Evolutionary conservation across 2,888 invertebrate genomes (phyloP).

Genomic region (Melanostoma mellinum): DNA sequence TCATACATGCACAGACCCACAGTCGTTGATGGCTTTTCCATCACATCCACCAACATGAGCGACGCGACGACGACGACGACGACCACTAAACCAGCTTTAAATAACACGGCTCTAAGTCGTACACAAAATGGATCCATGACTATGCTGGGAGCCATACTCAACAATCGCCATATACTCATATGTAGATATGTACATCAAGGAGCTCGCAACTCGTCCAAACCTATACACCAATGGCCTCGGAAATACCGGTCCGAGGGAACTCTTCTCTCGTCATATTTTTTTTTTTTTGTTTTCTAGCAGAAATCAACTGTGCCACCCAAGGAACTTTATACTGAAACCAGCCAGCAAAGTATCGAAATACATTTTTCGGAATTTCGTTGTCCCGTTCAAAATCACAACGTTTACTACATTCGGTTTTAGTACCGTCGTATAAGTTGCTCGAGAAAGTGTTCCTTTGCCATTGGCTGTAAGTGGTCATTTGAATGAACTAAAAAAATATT

Average conservation of each 20-base stretch:
- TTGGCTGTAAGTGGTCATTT: conserved; percentile 45
- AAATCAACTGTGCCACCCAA: conserved; percentile 55
- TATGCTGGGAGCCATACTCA: neutral
- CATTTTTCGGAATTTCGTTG: conserved; percentile 58
- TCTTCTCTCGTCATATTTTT: conserved; percentile 6
- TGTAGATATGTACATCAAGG: conserved; percentile 17
- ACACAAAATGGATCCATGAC: conserved; percentile 37
- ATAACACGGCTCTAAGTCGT: conserved; percentile 33
- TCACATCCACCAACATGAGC: conserved; percentile 15
- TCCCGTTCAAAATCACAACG: conserved; percentile 67
- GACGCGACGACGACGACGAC: neutral
- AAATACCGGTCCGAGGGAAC: conserved; percentile 23
- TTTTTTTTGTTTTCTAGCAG: conserved; percentile 9
- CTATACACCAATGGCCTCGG: conserved; percentile 6
- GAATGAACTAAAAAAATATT: conserved; percentile 34
- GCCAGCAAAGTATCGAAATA: conserved; percentile 59
- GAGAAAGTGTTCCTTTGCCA: conserved; percentile 67
- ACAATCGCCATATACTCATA: conserved; percentile 15
- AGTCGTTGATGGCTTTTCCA: conserved; percentile 33
- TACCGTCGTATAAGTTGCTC: conserved; percentile 70
- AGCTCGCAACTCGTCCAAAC: neutral
- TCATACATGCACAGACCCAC: conserved; percentile 5
- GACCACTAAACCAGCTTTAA: conserved; percentile 49
- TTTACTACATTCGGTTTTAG: conserved; percentile 67
- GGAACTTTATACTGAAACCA: conserved; percentile 22